Conservation (phyloP, 2,113 vertebrate species). For the Hirundichthys speculiger region DNA sequence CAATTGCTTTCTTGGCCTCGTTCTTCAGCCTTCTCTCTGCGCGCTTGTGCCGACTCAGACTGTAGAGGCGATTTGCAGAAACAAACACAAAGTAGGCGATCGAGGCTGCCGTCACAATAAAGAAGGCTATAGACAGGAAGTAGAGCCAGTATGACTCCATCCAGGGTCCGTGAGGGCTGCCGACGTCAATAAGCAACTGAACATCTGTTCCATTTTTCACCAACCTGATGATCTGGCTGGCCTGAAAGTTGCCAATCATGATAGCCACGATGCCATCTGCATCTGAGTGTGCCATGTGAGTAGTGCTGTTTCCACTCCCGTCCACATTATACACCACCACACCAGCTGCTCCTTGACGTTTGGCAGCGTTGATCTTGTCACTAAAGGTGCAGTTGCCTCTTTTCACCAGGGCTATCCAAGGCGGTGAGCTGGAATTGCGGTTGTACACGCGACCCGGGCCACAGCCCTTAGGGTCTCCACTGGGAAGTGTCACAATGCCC, state of each 20-base stretch:
- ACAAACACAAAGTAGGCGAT: constrained; percentile 77
- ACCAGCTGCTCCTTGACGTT: constrained; percentile 77
- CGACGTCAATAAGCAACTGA: constrained; percentile 48
- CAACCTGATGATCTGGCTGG: constrained; percentile 54
- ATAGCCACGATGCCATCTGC: constrained; percentile 54
- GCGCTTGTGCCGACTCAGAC: constrained; percentile 33
- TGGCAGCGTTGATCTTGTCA: constrained; percentile 84
- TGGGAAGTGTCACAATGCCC: constrained; percentile 63
- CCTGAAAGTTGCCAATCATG: constrained; percentile 74
- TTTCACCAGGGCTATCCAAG: constrained; percentile 90
- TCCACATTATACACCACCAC: constrained; percentile 88
- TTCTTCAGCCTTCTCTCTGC: constrained; percentile 85
- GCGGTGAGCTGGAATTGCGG: constrained; percentile 2
- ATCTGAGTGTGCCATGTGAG: constrained; percentile 75
- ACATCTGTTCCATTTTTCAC: constrained; percentile 61
- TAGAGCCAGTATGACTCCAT: constrained; percentile 77
- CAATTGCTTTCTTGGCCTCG: constrained; percentile 88
- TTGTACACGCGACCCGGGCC: constrained; percentile 44
- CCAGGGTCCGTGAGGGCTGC: constrained; percentile 63
- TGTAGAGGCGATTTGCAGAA: constrained; percentile 67
- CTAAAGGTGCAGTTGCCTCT: constrained; percentile 89
- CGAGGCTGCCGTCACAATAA: constrained; percentile 71
- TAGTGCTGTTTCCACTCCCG: constrained; percentile 72
- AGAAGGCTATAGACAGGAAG: constrained; percentile 78
- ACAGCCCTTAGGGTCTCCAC: constrained; percentile 68